phyloP scores from a whole-genome alignment of 2,797 vertebrate species.

The Denticeps clupeoides region DNA sequence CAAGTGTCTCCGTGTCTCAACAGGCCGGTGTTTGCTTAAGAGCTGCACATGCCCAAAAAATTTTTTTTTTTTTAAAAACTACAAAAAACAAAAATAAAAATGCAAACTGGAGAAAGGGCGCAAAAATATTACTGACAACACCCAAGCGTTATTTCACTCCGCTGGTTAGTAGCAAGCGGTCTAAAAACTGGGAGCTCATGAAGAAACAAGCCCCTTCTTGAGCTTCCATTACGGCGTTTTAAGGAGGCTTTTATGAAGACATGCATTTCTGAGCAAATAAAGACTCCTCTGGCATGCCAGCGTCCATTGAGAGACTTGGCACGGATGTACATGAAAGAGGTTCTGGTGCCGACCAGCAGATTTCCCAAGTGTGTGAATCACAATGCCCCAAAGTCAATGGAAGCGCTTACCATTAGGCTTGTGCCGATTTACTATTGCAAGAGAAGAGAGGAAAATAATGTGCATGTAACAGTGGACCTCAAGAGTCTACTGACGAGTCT shows the following conservation, averaged over 20 bases:
- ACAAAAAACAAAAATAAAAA: constrained; percentile 20
- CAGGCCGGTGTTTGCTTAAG: constrained; percentile 37
- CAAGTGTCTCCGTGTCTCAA: constrained; percentile 32
- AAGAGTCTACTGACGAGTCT: not conserved
- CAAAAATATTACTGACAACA: constrained; percentile 28
- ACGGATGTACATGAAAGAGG: not conserved
- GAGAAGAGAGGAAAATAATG: not conserved
- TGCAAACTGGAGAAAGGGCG: constrained; percentile 29
- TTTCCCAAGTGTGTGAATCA: constrained; percentile 16
- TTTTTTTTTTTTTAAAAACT: constrained; percentile 8
- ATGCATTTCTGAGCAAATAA: constrained; percentile 1
- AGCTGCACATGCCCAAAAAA: constrained; percentile 37
- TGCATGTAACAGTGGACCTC: no score
- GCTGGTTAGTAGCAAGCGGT: constrained; percentile 46
- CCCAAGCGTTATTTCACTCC: constrained; percentile 25
- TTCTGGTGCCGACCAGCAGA: constrained; percentile 7
- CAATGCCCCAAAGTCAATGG: constrained; percentile 33
- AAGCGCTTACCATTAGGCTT: constrained; percentile 49
- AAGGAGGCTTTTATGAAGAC: not conserved
- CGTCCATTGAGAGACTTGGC: not conserved
- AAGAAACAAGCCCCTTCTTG: constrained; percentile 16
- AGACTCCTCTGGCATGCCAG: not conserved
- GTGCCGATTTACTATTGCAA: constrained; percentile 30
- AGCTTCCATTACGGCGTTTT: constrained; percentile 40
- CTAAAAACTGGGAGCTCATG: constrained; percentile 14